These are phyloP conservation scores for Gonocerus acuteangulatus DNA, from an alignment of 2,888 invertebrate species.

Conservation along the genomic window DNA sequence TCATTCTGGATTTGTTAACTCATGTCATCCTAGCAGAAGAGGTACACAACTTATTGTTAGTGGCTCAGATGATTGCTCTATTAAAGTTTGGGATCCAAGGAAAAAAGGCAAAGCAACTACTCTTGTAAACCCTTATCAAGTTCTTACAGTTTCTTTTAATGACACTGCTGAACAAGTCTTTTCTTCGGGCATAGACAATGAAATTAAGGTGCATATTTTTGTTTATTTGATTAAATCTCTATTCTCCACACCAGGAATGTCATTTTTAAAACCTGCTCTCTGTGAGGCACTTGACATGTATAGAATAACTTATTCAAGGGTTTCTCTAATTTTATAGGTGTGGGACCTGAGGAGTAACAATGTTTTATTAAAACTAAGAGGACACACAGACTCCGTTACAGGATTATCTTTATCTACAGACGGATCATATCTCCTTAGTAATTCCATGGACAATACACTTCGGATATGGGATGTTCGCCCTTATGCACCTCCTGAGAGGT, in stretches of 20 bases:
- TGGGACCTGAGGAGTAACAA: constrained; percentile 93
- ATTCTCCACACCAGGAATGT: neutral
- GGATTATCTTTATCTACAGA: constrained; percentile 75
- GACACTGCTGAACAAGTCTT: constrained; percentile 94
- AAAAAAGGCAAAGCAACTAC: constrained; percentile 67
- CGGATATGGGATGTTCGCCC: constrained; percentile 96
- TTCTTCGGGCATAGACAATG: constrained; percentile 93
- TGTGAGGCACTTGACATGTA: too few species aligned
- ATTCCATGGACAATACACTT: constrained; percentile 93
- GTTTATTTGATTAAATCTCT: constrained; percentile 53
- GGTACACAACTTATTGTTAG: constrained; percentile 87
- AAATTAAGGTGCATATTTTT: constrained; percentile 81
- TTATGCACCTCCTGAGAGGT: constrained; percentile 86
- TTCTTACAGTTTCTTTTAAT: constrained; percentile 85
- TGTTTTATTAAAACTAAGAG: constrained; percentile 73
- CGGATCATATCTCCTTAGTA: constrained; percentile 85
- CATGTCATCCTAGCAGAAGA: constrained; percentile 59
- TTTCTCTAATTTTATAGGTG: constrained; percentile 51
- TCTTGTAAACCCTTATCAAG: constrained; percentile 59
- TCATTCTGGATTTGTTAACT: constrained; percentile 52
- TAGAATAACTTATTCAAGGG: neutral
- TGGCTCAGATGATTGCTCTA: constrained; percentile 89
- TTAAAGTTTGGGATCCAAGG: constrained; percentile 87
- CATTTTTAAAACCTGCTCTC: neutral
- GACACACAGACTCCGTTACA: constrained; percentile 93